Evolutionary conservation across 2,888 invertebrate species (phyloP), one percentile per base, ranked within the genome.

Genomic region (Prenolepis imparis): DNA sequence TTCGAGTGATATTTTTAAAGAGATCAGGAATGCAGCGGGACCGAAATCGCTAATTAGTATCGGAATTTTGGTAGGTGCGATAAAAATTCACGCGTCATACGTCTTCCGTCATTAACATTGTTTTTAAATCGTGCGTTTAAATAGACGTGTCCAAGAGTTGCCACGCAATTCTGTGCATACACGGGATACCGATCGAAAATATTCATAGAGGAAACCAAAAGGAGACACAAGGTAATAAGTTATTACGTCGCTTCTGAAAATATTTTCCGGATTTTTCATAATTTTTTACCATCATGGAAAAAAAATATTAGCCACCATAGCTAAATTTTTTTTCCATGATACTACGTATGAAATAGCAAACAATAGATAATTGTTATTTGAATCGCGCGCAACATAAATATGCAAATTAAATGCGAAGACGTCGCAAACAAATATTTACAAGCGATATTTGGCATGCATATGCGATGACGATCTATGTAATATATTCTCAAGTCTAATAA

Each of bases 41-140:
- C 4, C 12, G n/a, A 41, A 73, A 73, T 61, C 41, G 12, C 59
- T 61, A 28, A 61, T 61, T 72, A 72, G 41, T 48, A 61, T 59
- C 48, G 72, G 36, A 61, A 72, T 80, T 72, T 52, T 24, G 36
- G n/a, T 73, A 57, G 59, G 61, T 48, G 44, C 52, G 32, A 28
- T n/a, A 18, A 39, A 52, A 63, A 81, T 73, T 28, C 39, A 15
- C 24, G 28, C n/a, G 12, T 61, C 4, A 15, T 44, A 44, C 48
- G 75, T 36, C 52, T 64, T 64, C 11, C 9, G 39, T 24, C 52
- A 55, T 77, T 77, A 70, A 70, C 70, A 36, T 70, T 68, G 55
- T 55, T 72, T 68, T 78, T 57, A 78, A 78, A 68, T 39, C 28
- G 21, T 39, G 57, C 41, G 32, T 78, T 78, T 59, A 75, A 70